These are phyloP conservation scores for Cremastinae sp. DNA, from an alignment of 2,888 invertebrate species.

Conservation along the genomic window DNA sequence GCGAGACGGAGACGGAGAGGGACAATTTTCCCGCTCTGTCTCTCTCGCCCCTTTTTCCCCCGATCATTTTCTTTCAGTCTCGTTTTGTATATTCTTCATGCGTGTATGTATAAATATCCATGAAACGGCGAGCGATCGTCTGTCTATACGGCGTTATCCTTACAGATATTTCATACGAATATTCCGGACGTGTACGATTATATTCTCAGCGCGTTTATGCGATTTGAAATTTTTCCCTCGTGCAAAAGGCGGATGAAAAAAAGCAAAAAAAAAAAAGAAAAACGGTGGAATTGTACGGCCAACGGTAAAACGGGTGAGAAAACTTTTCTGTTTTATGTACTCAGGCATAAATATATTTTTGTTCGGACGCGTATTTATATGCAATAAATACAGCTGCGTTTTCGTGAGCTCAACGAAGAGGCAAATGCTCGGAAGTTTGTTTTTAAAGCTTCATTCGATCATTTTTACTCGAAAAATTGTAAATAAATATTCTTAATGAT, in stretches of 20 bases:
- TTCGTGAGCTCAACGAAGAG: not conserved
- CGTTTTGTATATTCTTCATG: not conserved
- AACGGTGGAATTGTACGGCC: not conserved
- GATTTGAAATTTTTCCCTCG: constrained; percentile 42
- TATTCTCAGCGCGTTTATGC: constrained; percentile 43
- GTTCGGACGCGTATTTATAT: not conserved
- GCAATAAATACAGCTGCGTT: not conserved
- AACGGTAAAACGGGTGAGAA: not conserved
- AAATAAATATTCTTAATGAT: no score
- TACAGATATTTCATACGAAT: constrained; percentile 29
- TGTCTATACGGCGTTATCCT: not conserved
- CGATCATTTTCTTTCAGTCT: not conserved
- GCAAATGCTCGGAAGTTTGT: not conserved
- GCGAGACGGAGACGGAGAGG: no score
- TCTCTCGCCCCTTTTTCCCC: not conserved
- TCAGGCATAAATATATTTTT: constrained; percentile 21
- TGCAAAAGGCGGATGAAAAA: constrained; percentile 10
- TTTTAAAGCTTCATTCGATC: no score
- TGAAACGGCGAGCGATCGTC: not conserved
- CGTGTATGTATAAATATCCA: not conserved
- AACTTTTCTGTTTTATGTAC: constrained; percentile 2
- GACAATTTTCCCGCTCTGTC: no score
- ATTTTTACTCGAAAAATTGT: no score
- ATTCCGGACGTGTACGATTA: constrained; percentile 40
- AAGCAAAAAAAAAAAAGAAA: not conserved